Conservation (phyloP, 2,888 invertebrate genomes). For the Amiota mariae region DNA sequence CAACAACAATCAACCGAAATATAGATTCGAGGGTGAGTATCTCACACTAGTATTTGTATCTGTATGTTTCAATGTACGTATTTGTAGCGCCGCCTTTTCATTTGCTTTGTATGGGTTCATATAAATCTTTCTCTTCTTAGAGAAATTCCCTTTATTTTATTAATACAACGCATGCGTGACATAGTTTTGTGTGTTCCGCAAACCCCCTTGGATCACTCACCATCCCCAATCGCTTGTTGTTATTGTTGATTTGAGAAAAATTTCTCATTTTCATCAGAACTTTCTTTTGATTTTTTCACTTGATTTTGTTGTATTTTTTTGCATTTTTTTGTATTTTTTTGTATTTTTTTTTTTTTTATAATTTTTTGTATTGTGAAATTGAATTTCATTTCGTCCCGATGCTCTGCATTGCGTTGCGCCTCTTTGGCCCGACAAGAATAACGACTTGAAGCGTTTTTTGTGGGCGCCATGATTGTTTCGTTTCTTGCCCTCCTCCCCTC, state of each 20-base stretch:
- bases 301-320: neutral
- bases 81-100: conserved; percentile 59
- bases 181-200: conserved; percentile 34
- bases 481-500: conserved; percentile 20
- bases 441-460: conserved; percentile 13
- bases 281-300: conserved; percentile 54
- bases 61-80: conserved; percentile 32
- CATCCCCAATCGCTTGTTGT: neutral
- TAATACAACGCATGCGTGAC: conserved; percentile 55
- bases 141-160: conserved; percentile 61
- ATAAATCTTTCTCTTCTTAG: conserved; percentile 30
- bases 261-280: conserved; percentile 66
- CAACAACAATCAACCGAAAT: neutral
- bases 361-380: conserved; percentile 63
- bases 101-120: neutral
- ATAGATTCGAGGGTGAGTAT: conserved; percentile 37
- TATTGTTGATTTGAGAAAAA: conserved; percentile 60
- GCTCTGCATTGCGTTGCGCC: conserved; percentile 50
- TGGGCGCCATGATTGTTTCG: conserved; percentile 43
- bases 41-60: conserved; percentile 18
- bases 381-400: conserved; percentile 61
- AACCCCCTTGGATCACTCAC: conserved; percentile 28
- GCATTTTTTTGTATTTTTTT: conserved; percentile 43
- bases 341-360: neutral
- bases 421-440: neutral